Evolutionary conservation across 2,888 invertebrate genomes (phyloP), one percentile per base, ranked within the genome.

Genomic region (Glaucopsyche alexis): DNA sequence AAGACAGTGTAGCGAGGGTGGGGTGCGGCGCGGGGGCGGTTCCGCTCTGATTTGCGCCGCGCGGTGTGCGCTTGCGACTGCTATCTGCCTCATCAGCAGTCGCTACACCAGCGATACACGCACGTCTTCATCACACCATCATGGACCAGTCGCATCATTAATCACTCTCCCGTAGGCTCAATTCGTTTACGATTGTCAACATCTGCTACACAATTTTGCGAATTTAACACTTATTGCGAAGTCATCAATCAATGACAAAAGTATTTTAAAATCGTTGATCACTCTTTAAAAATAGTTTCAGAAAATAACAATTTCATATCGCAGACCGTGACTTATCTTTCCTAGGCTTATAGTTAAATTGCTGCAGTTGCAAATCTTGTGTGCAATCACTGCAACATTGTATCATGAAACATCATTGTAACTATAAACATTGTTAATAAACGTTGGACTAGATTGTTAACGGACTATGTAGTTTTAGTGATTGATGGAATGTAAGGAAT

Each of bases 31-130:
- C 65, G 74, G 72, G 71, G 73, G 75, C 64, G 75, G 73, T 78
- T 76, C 75, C 77, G 78, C 78, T 78, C 78, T 78, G 77, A 74
- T 76, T 77, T 76, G 66, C 70, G 70, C 75, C 74, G 72, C 72
- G 73, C 74, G 70, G 16, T 4, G 19, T 19, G 45, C 66, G 67
- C 67, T n/a, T 11, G 67, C 47, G 45, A 13, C 47, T 11, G 11
- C 11, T 19, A 19, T 45, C 47, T 45, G 67, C 47, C 19, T 19
- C 67, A 45, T 45, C 42, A 66, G 16, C 65, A 42, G 40, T 7
- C 52, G n/a, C 7, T 40, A n/a, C 40, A 29, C 29, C 60, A 9
- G 29, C 60, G 11, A 6, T 60, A 19, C 60, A 55, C 60, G 29
- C 7, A 4, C 13, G 60, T 29, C 60, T 60, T 29, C 60, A 29